phyloP scores from a whole-genome alignment of 2,797 vertebrate species.

The Lerista edwardsae region DNA sequence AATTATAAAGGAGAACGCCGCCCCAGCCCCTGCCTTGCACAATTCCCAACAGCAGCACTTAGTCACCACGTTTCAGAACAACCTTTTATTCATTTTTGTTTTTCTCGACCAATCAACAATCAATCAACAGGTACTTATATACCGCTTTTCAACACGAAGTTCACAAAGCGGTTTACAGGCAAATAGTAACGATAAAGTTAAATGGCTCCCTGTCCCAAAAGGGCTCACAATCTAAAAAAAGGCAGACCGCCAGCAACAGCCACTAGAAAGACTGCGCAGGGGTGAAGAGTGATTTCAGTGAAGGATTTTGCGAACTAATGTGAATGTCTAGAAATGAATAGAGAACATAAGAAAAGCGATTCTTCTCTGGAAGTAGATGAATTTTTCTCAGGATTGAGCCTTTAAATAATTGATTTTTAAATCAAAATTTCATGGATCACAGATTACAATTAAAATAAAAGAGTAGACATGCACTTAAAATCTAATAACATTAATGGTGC shows the following conservation, averaged over 20 bases:
- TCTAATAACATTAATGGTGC: neutral
- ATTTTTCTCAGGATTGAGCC: conserved; percentile 26
- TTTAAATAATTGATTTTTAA: conserved; percentile 51
- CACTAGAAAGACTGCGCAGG: too few species aligned
- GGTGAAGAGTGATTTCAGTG: neutral
- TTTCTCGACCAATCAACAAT: neutral
- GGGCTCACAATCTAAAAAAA: too few species aligned
- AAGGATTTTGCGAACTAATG: conserved; percentile 19
- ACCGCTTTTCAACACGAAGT: too few species aligned
- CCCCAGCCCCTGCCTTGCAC: too few species aligned
- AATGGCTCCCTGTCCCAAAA: too few species aligned
- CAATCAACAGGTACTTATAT: too few species aligned
- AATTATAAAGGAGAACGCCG: too few species aligned
- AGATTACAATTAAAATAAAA: conserved; percentile 42
- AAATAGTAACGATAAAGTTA: too few species aligned
- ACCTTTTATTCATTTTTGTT: neutral
- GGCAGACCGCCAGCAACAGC: too few species aligned
- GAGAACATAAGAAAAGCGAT: conserved; percentile 32
- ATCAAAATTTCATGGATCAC: conserved; percentile 51
- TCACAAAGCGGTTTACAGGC: too few species aligned
- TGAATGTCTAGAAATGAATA: conserved; percentile 22
- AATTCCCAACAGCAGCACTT: neutral
- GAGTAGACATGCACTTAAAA: conserved; percentile 9
- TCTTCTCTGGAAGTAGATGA: conserved; percentile 14
- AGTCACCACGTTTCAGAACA: neutral